Base-by-base conservation (phyloP, 2,797 vertebrate species). In the Brachyrhaphis roseni region DNA sequence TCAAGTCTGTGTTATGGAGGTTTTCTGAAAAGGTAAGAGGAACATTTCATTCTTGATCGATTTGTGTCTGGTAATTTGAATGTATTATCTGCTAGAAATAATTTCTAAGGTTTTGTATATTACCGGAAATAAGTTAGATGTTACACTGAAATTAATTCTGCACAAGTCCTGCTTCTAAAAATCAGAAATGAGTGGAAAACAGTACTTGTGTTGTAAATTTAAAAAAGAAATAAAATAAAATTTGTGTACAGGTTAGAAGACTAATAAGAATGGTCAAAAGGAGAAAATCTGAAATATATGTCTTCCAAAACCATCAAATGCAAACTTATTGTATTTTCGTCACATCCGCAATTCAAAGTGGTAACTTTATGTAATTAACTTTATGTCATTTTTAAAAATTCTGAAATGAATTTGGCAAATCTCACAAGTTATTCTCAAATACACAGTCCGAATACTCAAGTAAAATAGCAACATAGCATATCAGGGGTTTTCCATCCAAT, bases 1-100 rank as follows among this genome's bases (percentile, higher is more conserved):
- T 51, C 31, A 31, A 72, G 39, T 11, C 16, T 39, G 20, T 39
- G 28, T 59, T 12, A 43, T 76, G 74, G 75, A 83, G 41, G 12
- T 34, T 76, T 68, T 26, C 13, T 3, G 16, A 2, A n/a, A 80
- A 88, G 85, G 89, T 88, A 90, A 91, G 90, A n/a, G 62, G 43
- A 57, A 71, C 5, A 77, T 34, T 1, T n/a, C 5, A 7, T 45
- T 31, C 0, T 66, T 8, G 55, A 45, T 31, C 4, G 16, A 11
- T 4, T 66, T 2, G 68, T 51, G 70, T 55, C 31, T 46, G 10
- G 39, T 41, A 26, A 26, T 68, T 13, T 0, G 7, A 39, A 41
- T 68, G 18, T 68, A 26, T n/a, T 26, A 45, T 45, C 4, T 45
- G 11, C 39, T 45, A 13, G 39, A 18, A 70, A n/a, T 43, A 3